Evolutionary conservation across 2,113 vertebrate species (phyloP).

Genomic region (Sapayoa aenigma): DNA sequence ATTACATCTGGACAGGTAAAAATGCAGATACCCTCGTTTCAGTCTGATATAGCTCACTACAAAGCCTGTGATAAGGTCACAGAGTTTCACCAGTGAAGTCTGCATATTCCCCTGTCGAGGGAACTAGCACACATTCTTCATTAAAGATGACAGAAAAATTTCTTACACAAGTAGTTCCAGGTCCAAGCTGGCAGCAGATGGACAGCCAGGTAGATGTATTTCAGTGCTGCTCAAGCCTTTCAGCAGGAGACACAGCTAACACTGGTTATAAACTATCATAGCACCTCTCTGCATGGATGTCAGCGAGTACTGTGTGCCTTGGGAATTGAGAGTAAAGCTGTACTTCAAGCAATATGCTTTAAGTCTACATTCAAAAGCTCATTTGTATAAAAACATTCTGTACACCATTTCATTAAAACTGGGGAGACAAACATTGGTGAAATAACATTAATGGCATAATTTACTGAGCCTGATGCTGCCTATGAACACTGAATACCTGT

Average conservation of each 20-base stretch:
- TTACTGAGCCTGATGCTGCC: neutral
- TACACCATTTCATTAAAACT: neutral
- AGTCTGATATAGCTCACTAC: slow-evolving; percentile 34
- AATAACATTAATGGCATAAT: neutral
- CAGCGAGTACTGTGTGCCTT: neutral
- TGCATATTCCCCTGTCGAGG: neutral
- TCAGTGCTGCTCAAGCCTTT: neutral
- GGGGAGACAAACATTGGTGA: neutral
- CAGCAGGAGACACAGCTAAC: neutral
- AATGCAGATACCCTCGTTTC: slow-evolving; percentile 37
- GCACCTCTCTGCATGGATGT: neutral
- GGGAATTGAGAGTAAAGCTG: neutral
- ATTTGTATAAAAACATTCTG: neutral
- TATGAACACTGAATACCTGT: neutral
- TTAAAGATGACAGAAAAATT: neutral
- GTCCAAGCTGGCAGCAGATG: neutral
- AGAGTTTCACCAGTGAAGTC: neutral
- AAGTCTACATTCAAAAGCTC: slow-evolving; percentile 34
- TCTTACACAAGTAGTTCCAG: neutral
- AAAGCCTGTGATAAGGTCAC: neutral
- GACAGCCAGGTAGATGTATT: neutral
- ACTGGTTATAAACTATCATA: neutral
- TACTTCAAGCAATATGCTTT: slow-evolving; percentile 6
- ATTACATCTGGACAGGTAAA: slow-evolving; percentile 55
- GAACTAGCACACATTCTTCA: neutral